Evolutionary conservation across 2,113 vertebrate genomes (phyloP).

Genomic region (Neopipo cinnamomea): DNA sequence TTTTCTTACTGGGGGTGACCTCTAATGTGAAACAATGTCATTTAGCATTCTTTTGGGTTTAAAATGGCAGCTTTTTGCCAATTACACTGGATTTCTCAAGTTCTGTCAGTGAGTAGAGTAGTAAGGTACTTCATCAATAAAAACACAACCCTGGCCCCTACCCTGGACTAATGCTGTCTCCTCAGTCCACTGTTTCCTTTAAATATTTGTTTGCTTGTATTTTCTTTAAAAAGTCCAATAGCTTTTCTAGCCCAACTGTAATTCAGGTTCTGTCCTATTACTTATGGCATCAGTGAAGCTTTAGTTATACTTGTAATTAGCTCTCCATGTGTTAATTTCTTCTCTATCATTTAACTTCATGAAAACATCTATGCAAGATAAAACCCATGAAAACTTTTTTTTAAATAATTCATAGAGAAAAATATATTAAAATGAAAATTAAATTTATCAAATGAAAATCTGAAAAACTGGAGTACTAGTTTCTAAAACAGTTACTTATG

Average conservation of each 20-base stretch:
- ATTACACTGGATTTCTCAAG: constrained; percentile 28
- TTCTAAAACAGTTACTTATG: not conserved
- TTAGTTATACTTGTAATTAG: not conserved
- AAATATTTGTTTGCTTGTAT: not conserved
- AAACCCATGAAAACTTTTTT: not conserved
- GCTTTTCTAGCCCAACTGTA: not conserved
- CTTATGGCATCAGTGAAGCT: not conserved
- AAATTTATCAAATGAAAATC: not conserved
- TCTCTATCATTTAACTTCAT: not conserved
- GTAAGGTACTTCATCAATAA: not conserved
- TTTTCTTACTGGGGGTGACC: constrained; percentile 78
- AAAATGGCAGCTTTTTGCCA: constrained; percentile 62
- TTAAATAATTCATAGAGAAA: not conserved
- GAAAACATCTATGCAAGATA: not conserved
- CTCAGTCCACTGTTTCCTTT: not conserved
- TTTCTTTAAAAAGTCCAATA: not conserved
- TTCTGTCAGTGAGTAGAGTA: not conserved
- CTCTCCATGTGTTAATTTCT: not conserved
- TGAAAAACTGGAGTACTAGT: not conserved
- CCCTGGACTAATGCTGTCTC: not conserved
- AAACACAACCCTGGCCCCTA: not conserved
- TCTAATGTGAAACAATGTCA: constrained; percentile 80
- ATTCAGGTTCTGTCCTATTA: not conserved
- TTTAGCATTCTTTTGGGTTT: constrained; percentile 68
- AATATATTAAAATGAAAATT: not conserved